A percentile compares a stretch with the other conserved stretches of the same genome.
phyloP scores from a whole-genome alignment of 2,888 invertebrate species.

The Ecdyonurus torrentis region DNA sequence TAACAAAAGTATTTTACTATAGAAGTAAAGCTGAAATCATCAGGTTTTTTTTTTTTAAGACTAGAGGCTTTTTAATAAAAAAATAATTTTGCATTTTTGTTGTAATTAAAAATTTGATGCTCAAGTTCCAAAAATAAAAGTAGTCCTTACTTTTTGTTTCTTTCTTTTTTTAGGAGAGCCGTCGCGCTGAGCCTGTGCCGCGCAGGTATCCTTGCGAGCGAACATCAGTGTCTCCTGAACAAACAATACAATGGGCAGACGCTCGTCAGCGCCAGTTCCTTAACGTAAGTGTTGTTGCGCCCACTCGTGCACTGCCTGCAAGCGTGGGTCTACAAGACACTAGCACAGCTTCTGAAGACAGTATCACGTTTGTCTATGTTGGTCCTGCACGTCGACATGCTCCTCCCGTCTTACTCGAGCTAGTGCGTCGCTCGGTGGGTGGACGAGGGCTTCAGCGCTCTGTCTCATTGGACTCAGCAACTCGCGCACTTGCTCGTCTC shows the following conservation, averaged over 20 bases:
- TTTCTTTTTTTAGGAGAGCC: not conserved
- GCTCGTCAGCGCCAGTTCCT: not conserved
- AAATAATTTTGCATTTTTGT: too few relatives aligned
- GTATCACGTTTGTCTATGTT: constrained; percentile 12
- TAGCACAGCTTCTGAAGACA: constrained; percentile 10
- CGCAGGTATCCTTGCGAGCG: not conserved
- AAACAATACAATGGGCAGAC: not conserved
- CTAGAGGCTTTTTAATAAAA: too few relatives aligned
- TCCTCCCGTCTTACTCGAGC: constrained; percentile 7
- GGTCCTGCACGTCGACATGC: constrained; percentile 7
- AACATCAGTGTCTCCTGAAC: not conserved
- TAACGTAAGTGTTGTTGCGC: not conserved
- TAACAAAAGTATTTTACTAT: too few relatives aligned
- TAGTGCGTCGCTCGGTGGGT: constrained; percentile 5
- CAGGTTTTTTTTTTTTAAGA: too few relatives aligned
- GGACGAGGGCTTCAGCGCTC: constrained; percentile 1
- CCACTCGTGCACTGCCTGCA: not conserved
- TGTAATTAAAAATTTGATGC: too few relatives aligned
- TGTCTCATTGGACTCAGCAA: not conserved
- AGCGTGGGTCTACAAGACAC: not conserved
- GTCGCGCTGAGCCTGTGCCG: not conserved
- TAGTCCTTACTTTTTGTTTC: too few relatives aligned
- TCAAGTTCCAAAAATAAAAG: too few relatives aligned
- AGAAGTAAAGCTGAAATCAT: too few relatives aligned
- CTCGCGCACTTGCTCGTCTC: not conserved